Conservation (phyloP, 2,113 vertebrate species). For the Podarcis raffonei region DNA sequence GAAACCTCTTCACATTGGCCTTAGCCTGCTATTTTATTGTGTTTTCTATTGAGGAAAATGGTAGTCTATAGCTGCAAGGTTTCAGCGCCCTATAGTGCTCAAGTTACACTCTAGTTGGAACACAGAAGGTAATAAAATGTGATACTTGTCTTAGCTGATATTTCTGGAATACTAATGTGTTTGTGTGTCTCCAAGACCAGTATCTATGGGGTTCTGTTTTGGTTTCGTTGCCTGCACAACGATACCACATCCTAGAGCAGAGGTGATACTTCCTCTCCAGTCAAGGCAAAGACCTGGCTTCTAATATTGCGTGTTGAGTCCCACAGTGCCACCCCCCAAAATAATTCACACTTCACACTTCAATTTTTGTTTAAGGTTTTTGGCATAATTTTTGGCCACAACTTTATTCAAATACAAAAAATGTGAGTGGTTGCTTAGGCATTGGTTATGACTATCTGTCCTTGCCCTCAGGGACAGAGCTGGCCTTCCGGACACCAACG, state of each 20-base stretch:
- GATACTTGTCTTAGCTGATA: constrained; percentile 20
- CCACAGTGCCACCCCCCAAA: too few relatives aligned
- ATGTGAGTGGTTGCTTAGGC: too few relatives aligned
- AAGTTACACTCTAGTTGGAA: neutral
- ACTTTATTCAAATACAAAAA: too few relatives aligned
- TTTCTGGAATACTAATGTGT: constrained; percentile 42
- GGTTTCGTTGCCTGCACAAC: neutral
- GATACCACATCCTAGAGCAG: constrained; percentile 27
- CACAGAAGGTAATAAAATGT: constrained; percentile 28
- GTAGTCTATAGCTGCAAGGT: constrained; percentile 15
- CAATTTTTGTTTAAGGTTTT: too few relatives aligned
- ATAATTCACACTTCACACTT: too few relatives aligned
- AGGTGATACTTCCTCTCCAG: constrained; percentile 32
- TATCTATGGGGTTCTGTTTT: constrained; percentile 7
- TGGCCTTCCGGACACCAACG: too few relatives aligned
- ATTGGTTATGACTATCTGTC: too few relatives aligned
- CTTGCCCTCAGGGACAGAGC: too few relatives aligned
- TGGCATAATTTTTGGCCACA: too few relatives aligned
- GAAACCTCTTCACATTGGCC: neutral
- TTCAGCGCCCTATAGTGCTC: constrained; percentile 47
- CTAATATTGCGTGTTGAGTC: too few relatives aligned
- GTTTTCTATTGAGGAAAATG: constrained; percentile 1
- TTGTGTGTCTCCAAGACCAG: constrained; percentile 32
- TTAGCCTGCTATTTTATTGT: neutral
- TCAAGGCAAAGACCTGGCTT: neutral